A percentile compares a stretch with the other conserved stretches of the same genome.
Evolutionary conservation across 2,113 vertebrate species (phyloP).

Genomic region (Gracilinanus agilis): DNA sequence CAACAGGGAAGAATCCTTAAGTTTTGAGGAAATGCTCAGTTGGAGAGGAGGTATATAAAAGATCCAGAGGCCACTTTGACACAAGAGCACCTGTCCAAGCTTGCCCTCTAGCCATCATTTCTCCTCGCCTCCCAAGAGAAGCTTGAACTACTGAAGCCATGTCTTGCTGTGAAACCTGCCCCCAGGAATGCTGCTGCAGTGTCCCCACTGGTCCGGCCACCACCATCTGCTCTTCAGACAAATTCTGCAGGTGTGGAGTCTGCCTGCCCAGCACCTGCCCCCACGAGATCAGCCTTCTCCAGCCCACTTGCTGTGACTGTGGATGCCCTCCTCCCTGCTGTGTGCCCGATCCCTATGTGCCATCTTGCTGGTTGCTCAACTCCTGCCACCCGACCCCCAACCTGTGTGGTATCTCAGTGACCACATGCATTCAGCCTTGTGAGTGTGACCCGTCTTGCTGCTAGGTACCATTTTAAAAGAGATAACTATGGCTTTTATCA

Average conservation of each 20-base stretch:
- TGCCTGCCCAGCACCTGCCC: constrained; percentile 63
- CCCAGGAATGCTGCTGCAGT: neutral
- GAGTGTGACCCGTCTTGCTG: neutral
- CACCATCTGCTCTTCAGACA: constrained; percentile 54
- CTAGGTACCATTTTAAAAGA: neutral
- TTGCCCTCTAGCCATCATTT: neutral
- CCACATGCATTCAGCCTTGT: neutral
- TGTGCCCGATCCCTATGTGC: constrained; percentile 48
- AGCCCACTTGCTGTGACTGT: constrained; percentile 8
- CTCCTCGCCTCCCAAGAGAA: neutral
- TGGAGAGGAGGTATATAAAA: constrained; percentile 60
- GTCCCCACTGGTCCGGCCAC: neutral
- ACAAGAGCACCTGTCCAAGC: neutral
- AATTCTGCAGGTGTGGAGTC: neutral
- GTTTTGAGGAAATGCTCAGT: constrained; percentile 2
- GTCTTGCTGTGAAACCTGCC: constrained; percentile 35
- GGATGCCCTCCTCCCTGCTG: constrained; percentile 9
- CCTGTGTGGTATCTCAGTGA: constrained; percentile 33
- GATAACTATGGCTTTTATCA: neutral
- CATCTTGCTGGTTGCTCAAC: constrained; percentile 42
- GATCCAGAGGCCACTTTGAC: neutral
- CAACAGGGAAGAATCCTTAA: constrained; percentile 56
- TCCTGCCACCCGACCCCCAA: constrained; percentile 19
- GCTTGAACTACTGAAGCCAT: neutral
- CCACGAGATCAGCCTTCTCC: constrained; percentile 56